These are phyloP conservation scores for Leptopilina boulardi DNA, from an alignment of 1,140 invertebrate species.

Conservation along the genomic window DNA sequence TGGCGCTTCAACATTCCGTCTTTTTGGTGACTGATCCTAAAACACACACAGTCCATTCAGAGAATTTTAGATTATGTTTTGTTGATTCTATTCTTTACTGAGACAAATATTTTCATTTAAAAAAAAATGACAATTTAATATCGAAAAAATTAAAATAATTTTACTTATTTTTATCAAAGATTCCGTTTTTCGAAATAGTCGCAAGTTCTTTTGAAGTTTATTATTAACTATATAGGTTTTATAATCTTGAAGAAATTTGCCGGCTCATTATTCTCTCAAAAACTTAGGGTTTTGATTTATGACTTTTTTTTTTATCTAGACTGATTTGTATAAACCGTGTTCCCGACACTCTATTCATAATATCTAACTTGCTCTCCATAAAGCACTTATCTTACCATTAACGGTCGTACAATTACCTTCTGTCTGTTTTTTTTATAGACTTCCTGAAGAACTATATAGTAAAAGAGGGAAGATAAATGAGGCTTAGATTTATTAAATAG, in stretches of 20 bases:
- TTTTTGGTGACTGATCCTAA: not conserved
- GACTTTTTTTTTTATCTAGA: not conserved
- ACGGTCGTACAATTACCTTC: constrained; percentile 12
- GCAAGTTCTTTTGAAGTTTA: not conserved
- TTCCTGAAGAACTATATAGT: not conserved
- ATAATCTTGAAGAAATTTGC: not conserved
- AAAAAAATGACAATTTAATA: not conserved
- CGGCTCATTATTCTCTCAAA: constrained; percentile 17
- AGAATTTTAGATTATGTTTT: not conserved
- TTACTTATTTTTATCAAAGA: too few relatives aligned
- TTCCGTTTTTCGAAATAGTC: not conserved
- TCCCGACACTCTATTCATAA: not conserved
- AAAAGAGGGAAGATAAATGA: not conserved
- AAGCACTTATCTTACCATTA: constrained; percentile 18
- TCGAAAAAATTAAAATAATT: too few relatives aligned
- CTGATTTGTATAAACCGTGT: not conserved
- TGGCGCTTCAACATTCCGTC: not conserved
- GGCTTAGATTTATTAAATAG: not conserved
- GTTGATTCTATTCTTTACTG: not conserved
- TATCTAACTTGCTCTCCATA: not conserved
- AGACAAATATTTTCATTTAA: not conserved
- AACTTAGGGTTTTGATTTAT: not conserved
- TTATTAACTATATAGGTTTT: not conserved
- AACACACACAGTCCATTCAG: not conserved
- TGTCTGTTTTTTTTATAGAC: constrained; percentile 2